Evolutionary conservation across 2,113 vertebrate species (phyloP), one percentile per base, ranked within the genome.

Genomic region (Ammodytes dubius): DNA sequence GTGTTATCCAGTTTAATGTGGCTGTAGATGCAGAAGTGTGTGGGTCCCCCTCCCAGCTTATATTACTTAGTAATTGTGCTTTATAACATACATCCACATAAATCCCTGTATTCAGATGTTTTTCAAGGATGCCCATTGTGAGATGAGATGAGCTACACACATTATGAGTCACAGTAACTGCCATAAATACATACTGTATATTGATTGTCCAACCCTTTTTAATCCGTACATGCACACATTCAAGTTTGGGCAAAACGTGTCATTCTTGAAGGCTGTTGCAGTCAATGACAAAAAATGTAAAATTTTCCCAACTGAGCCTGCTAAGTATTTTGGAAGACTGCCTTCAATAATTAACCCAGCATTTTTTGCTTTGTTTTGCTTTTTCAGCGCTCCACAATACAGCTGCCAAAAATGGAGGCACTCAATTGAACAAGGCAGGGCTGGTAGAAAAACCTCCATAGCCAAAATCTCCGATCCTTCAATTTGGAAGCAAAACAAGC

Each of bases 401-500:
- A 59, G 54, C 59, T 43, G 60, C 53, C 46, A 80, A 68, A 72
- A 68, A 64, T 65, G 81, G 49, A 46, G 72, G 42, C 71, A 42
- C 14, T 40, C 3, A n/a, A 64, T 17, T 50, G 40, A 66, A 75
- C 6, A 66, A 56, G 39, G 9, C 42, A 4, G 60, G 1, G 7
- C 67, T 2, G 40, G 46, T 37, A 77, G 60, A 50, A 68, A 78
- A 50, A 72, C 14, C 6, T 12, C 54, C 60, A 72, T 70, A 65
- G 37, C 49, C 54, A 83, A 66, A 77, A 9, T 53, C 0, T 47
- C 60, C 58, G 85, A 87, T 65, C 72, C 76, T 4, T 46, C 72
- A 12, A 72, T 73, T 37, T 83, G 85, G 85, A 87, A 65, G 46
- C 81, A 77, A 54, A 87, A 87, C 68, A 63, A 77, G 63, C 85